These are phyloP conservation scores for Euclidia mi DNA, from an alignment of 2,888 invertebrate species.

Conservation along the genomic window DNA sequence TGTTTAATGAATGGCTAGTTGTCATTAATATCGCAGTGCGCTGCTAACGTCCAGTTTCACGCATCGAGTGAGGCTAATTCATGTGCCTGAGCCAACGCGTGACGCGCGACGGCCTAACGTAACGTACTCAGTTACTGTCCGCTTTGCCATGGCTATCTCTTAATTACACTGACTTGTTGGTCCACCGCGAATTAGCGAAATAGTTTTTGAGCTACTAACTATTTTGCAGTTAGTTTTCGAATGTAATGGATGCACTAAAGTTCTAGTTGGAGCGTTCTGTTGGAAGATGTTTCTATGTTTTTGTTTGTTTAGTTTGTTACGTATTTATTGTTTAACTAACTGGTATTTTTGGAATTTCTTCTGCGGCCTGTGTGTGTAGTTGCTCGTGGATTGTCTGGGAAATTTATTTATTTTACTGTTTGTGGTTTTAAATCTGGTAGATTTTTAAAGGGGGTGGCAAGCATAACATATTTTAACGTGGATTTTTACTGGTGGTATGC, in stretches of 20 bases:
- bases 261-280: too few species aligned
- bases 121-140: slow-evolving; percentile 63
- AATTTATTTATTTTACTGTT: too few species aligned
- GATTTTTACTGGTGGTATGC: too few species aligned
- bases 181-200: slow-evolving; percentile 39
- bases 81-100: slow-evolving; percentile 42
- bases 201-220: slow-evolving; percentile 31
- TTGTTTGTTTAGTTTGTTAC: too few species aligned
- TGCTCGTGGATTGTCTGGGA: too few species aligned
- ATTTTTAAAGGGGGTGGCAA: too few species aligned
- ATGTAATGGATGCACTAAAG: neutral
- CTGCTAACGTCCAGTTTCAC: slow-evolving; percentile 61
- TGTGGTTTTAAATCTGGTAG: too few species aligned
- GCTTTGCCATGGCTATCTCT: slow-evolving; percentile 63
- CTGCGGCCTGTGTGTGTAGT: too few species aligned
- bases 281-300: too few species aligned
- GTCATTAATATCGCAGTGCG: slow-evolving; percentile 50
- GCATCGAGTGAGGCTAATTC: slow-evolving; percentile 64
- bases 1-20: slow-evolving; percentile 43
- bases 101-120: slow-evolving; percentile 55
- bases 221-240: slow-evolving; percentile 5
- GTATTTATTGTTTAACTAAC: too few species aligned
- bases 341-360: too few species aligned
- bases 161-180: slow-evolving; percentile 57
- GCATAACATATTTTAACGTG: too few species aligned